phyloP scores from a whole-genome alignment of 2,113 vertebrate species.

The Apteryx owenii region DNA sequence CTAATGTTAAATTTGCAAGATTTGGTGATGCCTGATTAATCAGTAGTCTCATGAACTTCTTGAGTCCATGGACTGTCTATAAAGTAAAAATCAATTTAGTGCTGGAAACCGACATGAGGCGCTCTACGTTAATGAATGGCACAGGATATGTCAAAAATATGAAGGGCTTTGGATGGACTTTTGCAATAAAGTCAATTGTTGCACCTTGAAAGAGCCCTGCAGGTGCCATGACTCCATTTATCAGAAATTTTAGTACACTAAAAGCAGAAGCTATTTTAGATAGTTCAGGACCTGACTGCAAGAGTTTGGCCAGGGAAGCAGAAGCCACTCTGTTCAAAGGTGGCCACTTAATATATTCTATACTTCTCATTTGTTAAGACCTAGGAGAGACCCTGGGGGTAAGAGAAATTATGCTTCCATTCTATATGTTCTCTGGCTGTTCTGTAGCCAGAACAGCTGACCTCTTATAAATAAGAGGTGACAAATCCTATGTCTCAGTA shows the following conservation, averaged over 20 bases:
- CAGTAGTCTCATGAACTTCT: background rate
- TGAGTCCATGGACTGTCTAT: background rate
- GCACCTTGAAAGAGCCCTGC: background rate
- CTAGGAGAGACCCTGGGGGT: background rate
- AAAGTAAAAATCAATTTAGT: background rate
- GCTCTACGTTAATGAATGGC: background rate
- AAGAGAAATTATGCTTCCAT: background rate
- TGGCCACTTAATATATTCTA: background rate
- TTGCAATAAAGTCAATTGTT: background rate
- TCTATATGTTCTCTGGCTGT: background rate
- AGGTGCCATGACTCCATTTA: background rate
- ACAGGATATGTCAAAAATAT: background rate
- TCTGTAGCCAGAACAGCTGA: background rate
- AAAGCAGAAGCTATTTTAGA: background rate
- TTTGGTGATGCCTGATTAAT: background rate
- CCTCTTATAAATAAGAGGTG: background rate
- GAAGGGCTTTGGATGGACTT: background rate
- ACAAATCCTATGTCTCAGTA: background rate
- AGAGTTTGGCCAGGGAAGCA: background rate
- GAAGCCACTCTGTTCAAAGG: background rate
- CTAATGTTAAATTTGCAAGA: background rate
- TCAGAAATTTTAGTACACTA: background rate
- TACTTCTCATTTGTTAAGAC: background rate
- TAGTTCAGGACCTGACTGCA: background rate
- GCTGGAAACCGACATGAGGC: background rate